These are phyloP conservation scores for Sebastes flavidus DNA, from an alignment of 2,797 vertebrate species.

Conservation along the genomic window DNA sequence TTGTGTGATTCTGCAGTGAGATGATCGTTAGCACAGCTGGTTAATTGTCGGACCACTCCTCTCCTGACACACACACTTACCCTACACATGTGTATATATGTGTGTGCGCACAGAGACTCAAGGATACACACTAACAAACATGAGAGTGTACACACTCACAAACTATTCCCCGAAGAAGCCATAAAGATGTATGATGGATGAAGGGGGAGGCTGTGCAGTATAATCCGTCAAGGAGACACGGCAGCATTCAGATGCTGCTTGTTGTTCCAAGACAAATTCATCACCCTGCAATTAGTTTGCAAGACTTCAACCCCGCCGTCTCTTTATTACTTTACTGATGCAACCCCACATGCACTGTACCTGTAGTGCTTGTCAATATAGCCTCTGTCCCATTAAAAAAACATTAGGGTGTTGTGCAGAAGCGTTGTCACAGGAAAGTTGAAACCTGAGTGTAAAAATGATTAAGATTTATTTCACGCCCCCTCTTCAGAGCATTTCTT, in stretches of 20 bases:
- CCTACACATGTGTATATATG: neutral
- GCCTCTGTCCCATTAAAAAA: conserved; percentile 28
- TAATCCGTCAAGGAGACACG: conserved; percentile 73
- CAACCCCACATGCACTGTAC: conserved; percentile 23
- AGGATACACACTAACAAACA: conserved; percentile 17
- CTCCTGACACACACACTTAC: conserved; percentile 40
- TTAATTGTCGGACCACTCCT: conserved; percentile 74
- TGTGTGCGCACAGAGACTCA: neutral
- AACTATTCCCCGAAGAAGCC: conserved; percentile 54
- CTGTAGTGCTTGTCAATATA: conserved; percentile 20
- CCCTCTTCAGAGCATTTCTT: neutral
- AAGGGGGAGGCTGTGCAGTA: conserved; percentile 30
- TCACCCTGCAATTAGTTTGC: conserved; percentile 71
- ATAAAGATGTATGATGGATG: conserved; percentile 74
- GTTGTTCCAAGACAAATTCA: conserved; percentile 75
- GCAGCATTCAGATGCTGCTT: conserved; percentile 68
- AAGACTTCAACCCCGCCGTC: conserved; percentile 51
- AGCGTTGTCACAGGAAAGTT: neutral
- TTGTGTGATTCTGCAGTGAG: conserved; percentile 66
- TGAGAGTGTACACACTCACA: conserved; percentile 12
- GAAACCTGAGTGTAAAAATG: neutral
- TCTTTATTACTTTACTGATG: conserved; percentile 54
- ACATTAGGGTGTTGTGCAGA: conserved; percentile 1
- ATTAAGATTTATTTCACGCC: neutral
- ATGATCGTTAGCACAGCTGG: conserved; percentile 79